Percentiles rank a stretch among this genome's conserved stretches.
phyloP scores from a whole-genome alignment of 2,113 vertebrate species.

The Charina bottae region DNA sequence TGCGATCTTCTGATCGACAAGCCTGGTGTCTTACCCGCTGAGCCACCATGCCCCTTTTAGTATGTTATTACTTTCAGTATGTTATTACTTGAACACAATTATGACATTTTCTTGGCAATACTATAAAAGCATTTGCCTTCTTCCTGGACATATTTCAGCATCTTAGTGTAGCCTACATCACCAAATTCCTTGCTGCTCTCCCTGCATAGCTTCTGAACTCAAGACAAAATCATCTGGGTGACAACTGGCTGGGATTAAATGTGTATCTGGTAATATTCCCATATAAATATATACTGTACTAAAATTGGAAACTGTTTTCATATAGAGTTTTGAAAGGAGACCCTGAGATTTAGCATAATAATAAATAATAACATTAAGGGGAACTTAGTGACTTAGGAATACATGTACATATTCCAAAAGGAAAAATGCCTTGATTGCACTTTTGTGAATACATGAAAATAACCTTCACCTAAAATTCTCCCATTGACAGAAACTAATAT shows the following conservation, averaged over 20 bases:
- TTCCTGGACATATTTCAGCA: neutral
- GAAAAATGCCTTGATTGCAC: constrained; percentile 25
- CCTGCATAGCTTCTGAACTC: neutral
- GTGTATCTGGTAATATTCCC: constrained; percentile 51
- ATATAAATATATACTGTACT: constrained; percentile 48
- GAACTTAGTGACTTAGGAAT: neutral
- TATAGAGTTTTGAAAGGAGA: neutral
- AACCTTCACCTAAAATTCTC: constrained; percentile 21
- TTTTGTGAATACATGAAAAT: constrained; percentile 8
- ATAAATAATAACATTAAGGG: neutral
- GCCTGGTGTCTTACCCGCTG: too few species aligned
- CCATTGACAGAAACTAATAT: neutral
- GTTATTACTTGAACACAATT: neutral
- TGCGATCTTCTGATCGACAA: too few species aligned
- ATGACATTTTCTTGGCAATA: neutral
- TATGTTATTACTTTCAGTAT: too few species aligned
- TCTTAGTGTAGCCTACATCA: neutral
- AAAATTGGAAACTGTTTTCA: neutral
- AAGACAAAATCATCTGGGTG: neutral
- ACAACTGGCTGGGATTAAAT: constrained; percentile 47
- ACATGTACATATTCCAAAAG: neutral
- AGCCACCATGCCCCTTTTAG: too few species aligned
- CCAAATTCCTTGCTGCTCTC: neutral
- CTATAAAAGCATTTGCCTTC: neutral
- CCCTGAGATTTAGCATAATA: neutral